Conservation (phyloP, 2,113 vertebrate genomes). For the Dromaius novaehollandiae region DNA sequence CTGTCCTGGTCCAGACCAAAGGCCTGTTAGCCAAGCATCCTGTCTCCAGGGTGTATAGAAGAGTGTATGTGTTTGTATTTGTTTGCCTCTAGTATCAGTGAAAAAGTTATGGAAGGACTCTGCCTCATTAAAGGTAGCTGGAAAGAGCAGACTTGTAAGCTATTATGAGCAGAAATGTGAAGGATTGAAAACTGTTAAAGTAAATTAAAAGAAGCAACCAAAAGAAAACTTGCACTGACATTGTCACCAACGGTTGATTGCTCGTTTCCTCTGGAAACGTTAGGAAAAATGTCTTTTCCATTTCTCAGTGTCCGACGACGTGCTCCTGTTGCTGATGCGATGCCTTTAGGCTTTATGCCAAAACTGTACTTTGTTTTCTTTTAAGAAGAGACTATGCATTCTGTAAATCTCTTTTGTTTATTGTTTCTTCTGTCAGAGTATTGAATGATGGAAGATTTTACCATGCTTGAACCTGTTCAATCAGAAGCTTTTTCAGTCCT, state of each 20-base stretch:
- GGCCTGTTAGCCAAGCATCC: not conserved
- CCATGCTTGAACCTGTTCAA: not conserved
- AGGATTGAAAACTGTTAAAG: not conserved
- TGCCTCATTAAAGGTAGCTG: not conserved
- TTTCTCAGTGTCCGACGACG: not conserved
- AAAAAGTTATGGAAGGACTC: not conserved
- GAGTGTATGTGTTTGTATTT: not conserved
- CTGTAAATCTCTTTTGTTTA: not conserved
- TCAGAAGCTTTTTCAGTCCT: not conserved
- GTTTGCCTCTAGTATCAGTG: not conserved
- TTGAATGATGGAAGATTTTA: not conserved
- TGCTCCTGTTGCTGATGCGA: not conserved
- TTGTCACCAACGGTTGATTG: constrained; percentile 2
- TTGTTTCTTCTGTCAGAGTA: not conserved
- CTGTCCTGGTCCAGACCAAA: not conserved
- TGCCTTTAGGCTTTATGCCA: not conserved
- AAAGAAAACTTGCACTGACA: not conserved
- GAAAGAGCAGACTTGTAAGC: not conserved
- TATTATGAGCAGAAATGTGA: not conserved
- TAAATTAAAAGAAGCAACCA: not conserved
- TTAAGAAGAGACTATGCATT: not conserved
- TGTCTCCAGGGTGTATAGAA: not conserved
- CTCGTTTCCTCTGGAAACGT: not conserved
- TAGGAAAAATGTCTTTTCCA: too few relatives aligned
- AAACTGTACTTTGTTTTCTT: constrained; percentile 15